These are phyloP conservation scores for Planiliza haematocheilus DNA, from an alignment of 2,113 vertebrate genomes.

Conservation along the genomic window DNA sequence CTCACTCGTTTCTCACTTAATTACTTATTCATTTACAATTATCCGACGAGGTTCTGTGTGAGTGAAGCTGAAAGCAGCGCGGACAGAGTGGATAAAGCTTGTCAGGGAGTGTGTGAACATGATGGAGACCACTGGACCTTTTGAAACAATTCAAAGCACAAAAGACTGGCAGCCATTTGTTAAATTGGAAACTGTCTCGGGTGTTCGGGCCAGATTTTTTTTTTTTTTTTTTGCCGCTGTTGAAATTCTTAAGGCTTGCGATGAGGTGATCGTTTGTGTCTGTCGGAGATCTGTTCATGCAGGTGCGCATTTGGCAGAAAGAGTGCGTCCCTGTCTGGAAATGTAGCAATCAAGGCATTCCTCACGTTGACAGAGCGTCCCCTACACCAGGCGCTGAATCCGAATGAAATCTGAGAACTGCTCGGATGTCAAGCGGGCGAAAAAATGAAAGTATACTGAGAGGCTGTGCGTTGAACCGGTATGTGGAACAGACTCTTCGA, in stretches of 20 bases:
- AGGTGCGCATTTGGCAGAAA: conserved; percentile 60
- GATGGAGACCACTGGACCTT: conserved; percentile 2
- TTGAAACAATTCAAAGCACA: conserved; percentile 19
- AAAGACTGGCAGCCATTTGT: conserved; percentile 38
- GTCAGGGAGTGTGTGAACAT: conserved; percentile 13
- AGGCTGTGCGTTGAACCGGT: conserved; percentile 36
- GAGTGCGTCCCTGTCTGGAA: conserved; percentile 50
- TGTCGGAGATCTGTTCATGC: conserved; percentile 47
- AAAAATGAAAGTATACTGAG: not conserved
- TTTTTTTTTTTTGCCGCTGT: conserved; percentile 7
- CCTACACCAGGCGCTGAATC: conserved; percentile 41
- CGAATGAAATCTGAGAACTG: conserved; percentile 56
- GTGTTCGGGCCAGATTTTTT: not conserved
- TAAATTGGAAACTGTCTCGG: conserved; percentile 7
- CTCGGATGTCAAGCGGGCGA: conserved; percentile 43
- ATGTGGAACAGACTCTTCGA: conserved; percentile 13
- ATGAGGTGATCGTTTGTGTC: conserved; percentile 48
- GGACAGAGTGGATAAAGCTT: conserved; percentile 20
- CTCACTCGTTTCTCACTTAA: conserved; percentile 58
- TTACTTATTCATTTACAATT: conserved; percentile 61
- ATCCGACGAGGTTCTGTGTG: conserved; percentile 14
- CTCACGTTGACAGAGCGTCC: conserved; percentile 53
- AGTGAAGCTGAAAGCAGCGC: conserved; percentile 29
- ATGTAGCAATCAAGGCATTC: conserved; percentile 61
- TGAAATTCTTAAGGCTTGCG: conserved; percentile 22